These are phyloP conservation scores for Catalaphyllia jardinei DNA, from an alignment of 64 coral and sea anemone species.

Conservation along the genomic window DNA sequence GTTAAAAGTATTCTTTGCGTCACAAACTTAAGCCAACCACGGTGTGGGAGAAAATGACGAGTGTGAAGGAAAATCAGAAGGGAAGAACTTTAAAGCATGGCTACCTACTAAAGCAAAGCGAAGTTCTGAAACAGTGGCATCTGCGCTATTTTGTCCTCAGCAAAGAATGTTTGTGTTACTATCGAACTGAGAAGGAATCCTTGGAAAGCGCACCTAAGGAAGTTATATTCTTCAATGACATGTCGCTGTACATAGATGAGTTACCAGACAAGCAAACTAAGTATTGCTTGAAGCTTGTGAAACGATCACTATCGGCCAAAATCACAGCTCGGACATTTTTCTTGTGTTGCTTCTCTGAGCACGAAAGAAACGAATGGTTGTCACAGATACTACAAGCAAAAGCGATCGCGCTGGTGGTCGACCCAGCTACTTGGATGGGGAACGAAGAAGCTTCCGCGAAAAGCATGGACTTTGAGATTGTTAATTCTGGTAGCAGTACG, in stretches of 20 bases:
- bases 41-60: background rate
- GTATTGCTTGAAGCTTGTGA: slow-evolving; percentile 83
- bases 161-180: slow-evolving; percentile 89
- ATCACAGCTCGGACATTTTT: slow-evolving; percentile 51
- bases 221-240: slow-evolving; percentile 91
- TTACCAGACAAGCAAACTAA: slow-evolving; percentile 52
- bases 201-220: slow-evolving; percentile 56
- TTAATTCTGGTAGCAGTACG: background rate
- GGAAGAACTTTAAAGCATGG: slow-evolving; percentile 54
- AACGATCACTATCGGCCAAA: slow-evolving; percentile 31
- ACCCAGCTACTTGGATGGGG: slow-evolving; percentile 50
- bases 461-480: background rate
- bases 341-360: slow-evolving; percentile 59
- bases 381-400: slow-evolving; percentile 77
- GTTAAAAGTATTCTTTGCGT: too few relatives aligned
- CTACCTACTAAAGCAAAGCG: slow-evolving; percentile 85
- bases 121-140: slow-evolving; percentile 86
- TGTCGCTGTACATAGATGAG: slow-evolving; percentile 80
- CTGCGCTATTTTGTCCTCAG: slow-evolving; percentile 83
- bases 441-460: background rate
- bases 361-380: slow-evolving; percentile 86
- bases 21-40: too few relatives aligned
- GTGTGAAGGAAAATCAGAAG: background rate
- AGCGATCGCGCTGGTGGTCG: slow-evolving; percentile 55
- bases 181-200: slow-evolving; percentile 65